These are phyloP conservation scores for Phalanger gymnotis DNA, from an alignment of 2,797 vertebrate species.

Conservation along the genomic window DNA sequence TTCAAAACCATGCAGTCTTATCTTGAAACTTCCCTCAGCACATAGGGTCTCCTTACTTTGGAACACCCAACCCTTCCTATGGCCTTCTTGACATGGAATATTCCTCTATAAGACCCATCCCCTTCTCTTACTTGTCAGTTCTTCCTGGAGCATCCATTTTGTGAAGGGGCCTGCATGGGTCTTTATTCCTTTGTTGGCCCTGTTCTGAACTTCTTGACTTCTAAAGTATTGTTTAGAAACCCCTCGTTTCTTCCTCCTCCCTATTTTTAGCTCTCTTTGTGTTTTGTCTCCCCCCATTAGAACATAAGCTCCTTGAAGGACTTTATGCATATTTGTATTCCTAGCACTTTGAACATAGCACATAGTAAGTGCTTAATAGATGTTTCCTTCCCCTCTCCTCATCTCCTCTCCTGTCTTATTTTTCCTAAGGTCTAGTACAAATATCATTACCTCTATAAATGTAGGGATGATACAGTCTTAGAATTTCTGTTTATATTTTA, in stretches of 20 bases:
- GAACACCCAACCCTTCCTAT: not conserved
- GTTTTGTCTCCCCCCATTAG: no score
- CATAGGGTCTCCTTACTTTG: not conserved
- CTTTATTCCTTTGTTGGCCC: not conserved
- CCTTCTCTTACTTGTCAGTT: not conserved
- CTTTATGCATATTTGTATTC: no score
- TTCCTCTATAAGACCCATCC: no score
- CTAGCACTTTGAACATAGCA: no score
- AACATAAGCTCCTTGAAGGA: no score
- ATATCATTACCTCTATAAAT: no score
- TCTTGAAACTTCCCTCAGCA: not conserved
- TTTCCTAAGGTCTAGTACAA: not conserved
- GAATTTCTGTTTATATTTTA: no score
- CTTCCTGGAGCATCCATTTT: not conserved
- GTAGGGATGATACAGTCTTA: no score
- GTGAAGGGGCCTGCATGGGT: not conserved
- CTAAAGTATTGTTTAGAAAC: no score
- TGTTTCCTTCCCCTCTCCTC: not conserved
- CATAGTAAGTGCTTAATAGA: no score
- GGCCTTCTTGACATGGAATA: not conserved
- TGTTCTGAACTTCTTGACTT: not conserved
- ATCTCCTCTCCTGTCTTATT: not conserved
- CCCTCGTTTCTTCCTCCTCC: no score
- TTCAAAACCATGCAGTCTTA: not conserved
- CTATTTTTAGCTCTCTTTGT: no score